Base-by-base conservation (phyloP, 2,888 invertebrate genomes). In the Cartodere bifasciata region DNA sequence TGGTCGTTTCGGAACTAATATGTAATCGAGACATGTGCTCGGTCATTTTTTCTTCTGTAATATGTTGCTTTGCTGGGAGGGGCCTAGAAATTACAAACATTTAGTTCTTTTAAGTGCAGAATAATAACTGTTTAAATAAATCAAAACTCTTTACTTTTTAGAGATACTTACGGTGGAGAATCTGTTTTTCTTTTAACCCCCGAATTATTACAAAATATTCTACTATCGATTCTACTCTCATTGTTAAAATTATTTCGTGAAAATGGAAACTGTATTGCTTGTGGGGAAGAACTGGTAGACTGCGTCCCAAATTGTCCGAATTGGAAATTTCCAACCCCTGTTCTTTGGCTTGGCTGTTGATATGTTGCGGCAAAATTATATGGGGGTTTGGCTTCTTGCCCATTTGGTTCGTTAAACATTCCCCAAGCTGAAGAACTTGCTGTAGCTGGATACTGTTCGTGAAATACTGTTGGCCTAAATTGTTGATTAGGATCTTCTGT, bases 41-140 rank as follows among this genome's bases (percentile, higher is more conserved):
- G 0, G 83, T 77, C 75, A 86, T 85, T 55, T 78, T 81, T 49
- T 85, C 85, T 53, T 85, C 85, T 0, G 83, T 82, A 39, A 85
- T 83, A 22, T 77, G 67, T 52, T 83, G 81, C 50, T 86, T 86
- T 4, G 65, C 52, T 25, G 73, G 45, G 28, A 46, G 49, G 9
- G 42, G 35, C 14, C 55, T 55, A 33, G 16, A 45, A 35, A 32
- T 12, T 4, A 14, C 4, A 5, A 29, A 11, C 7, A n/a, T n/a
- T n/a, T n/a, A n/a, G n/a, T n/a, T n/a, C n/a, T n/a, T n/a, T n/a
- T n/a, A n/a, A n/a, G n/a, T n/a, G n/a, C n/a, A n/a, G n/a, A n/a
- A n/a, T n/a, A 20, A 7, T 20, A 20, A 20, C n/a, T 20, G 6
- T 20, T n/a, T 20, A 6, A 20, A 20, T 6, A 6, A 20, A 20